Conservation (phyloP, 1,140 invertebrate species). For the Panulirus ornatus region DNA sequence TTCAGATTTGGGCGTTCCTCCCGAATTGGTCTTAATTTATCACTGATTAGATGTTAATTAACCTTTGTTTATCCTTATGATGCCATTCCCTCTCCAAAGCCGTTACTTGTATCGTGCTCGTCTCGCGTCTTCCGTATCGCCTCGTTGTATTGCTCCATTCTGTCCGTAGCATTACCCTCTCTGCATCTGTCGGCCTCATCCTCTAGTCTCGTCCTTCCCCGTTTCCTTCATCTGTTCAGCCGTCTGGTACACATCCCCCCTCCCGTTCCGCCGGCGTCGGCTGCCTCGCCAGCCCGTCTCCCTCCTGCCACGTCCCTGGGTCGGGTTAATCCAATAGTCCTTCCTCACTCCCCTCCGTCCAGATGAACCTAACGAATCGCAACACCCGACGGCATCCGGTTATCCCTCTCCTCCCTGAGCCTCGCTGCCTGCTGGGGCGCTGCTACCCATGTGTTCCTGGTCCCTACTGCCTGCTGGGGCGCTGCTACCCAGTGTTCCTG, state of each 20-base stretch:
- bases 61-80: too few species aligned
- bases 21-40: too few species aligned
- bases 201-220: too few species aligned
- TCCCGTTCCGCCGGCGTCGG: neutral
- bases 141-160: too few species aligned
- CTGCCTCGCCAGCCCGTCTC: neutral
- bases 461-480: neutral
- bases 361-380: constrained; percentile 46
- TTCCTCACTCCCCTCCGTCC: constrained; percentile 19
- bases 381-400: constrained; percentile 17
- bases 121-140: neutral
- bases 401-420: neutral
- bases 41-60: too few species aligned
- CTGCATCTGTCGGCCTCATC: too few species aligned
- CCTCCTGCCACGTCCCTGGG: neutral
- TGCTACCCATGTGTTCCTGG: neutral
- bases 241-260: too few species aligned
- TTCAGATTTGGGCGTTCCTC: too few species aligned
- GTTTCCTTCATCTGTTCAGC: too few species aligned
- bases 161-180: too few species aligned
- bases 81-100: too few species aligned
- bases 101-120: neutral
- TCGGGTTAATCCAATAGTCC: constrained; percentile 53
- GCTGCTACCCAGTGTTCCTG: neutral
- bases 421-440: neutral